Conservation (phyloP, 2,113 vertebrate genomes). For the human (Homo sapiens) region GRCh38 chr1:31634501-31635000, state of each 20-base stretch:
- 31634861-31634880: not conserved
- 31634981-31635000: not conserved
- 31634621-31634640: no score
- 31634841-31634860: not conserved
- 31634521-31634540: not conserved
- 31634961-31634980: slow-evolving; percentile 2
- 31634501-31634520: not conserved
- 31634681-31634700: not conserved
- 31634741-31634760: not conserved
- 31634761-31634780: not conserved
- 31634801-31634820: not conserved
- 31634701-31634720: not conserved
- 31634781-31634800: not conserved
- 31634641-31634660: no score
- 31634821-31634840: not conserved
- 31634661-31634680: not conserved
- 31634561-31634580: not conserved
- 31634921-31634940: not conserved
- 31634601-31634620: no score
- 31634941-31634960: not conserved
- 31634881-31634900: not conserved
- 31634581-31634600: no score
- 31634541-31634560: not conserved
- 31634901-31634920: not conserved
- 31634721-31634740: not conserved